A percentile compares a stretch with the other conserved stretches of the same genome.
These are phyloP conservation scores for Drosophila algonquin DNA, from an alignment of 2,888 invertebrate species.

Conservation along the genomic window DNA sequence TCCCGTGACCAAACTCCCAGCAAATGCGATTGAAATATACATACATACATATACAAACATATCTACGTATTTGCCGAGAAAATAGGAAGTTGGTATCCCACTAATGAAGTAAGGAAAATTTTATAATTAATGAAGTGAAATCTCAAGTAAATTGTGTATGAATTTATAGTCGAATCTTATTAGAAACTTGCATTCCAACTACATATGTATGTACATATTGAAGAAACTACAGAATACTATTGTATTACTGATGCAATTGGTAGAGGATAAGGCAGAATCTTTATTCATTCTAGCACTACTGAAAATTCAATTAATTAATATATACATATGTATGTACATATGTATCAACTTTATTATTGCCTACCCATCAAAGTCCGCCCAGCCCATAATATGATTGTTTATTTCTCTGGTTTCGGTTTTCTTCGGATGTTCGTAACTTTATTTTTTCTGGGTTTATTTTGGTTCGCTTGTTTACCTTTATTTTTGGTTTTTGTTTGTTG, in stretches of 20 bases:
- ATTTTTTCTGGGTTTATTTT: slow-evolving; percentile 27
- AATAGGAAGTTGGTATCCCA: slow-evolving; percentile 31
- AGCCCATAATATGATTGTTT: background rate
- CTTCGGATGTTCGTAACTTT: slow-evolving; percentile 31
- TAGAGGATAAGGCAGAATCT: background rate
- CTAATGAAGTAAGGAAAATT: slow-evolving; percentile 36
- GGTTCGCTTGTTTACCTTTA: slow-evolving; percentile 43
- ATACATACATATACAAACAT: no score
- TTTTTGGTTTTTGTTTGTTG: slow-evolving; percentile 46
- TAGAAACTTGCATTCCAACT: background rate
- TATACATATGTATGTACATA: background rate
- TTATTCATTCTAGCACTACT: background rate
- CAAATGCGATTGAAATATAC: slow-evolving; percentile 28
- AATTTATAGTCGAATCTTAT: background rate
- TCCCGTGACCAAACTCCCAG: slow-evolving; percentile 56
- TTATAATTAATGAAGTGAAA: slow-evolving; percentile 39
- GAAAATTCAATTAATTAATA: background rate
- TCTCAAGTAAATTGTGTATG: background rate
- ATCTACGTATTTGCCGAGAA: slow-evolving; percentile 15
- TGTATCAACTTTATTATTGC: no score
- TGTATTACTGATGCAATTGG: background rate
- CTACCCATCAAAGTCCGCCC: slow-evolving; percentile 7
- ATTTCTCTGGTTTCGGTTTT: slow-evolving; percentile 8
- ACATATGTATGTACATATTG: background rate
- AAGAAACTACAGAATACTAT: background rate